Evolutionary conservation across 2,888 invertebrate genomes (phyloP).

Genomic region (Holacanthella duospinosa): DNA sequence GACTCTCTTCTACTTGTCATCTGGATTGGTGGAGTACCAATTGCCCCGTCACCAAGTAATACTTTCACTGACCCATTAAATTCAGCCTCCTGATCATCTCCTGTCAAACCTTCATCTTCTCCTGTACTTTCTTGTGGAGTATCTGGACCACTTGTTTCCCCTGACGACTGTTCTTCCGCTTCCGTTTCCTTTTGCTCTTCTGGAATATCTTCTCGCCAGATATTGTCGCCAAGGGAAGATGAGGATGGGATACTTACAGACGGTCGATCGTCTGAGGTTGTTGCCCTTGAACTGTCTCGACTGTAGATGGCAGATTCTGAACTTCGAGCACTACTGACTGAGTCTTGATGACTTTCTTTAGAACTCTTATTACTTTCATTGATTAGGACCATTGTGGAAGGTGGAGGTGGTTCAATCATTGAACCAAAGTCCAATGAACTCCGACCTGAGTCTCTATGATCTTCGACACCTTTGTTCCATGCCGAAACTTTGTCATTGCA

Average conservation of each 20-base stretch:
- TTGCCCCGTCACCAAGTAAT: slow-evolving; percentile 34
- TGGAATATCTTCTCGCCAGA: slow-evolving; percentile 22
- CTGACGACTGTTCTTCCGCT: slow-evolving; percentile 50
- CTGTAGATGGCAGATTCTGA: slow-evolving; percentile 38
- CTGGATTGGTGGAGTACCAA: slow-evolving; percentile 12
- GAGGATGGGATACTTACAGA: slow-evolving; percentile 34
- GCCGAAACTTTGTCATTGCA: slow-evolving; percentile 11
- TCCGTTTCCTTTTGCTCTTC: slow-evolving; percentile 20
- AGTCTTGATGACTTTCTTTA: slow-evolving; percentile 32
- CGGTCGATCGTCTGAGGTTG: slow-evolving; percentile 30
- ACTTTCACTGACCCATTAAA: slow-evolving; percentile 16
- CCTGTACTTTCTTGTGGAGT: slow-evolving; percentile 43
- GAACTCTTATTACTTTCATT: neutral
- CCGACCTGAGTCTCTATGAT: slow-evolving; percentile 9
- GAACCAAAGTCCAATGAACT: slow-evolving; percentile 33
- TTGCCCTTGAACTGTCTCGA: slow-evolving; percentile 29
- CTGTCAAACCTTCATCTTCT: slow-evolving; percentile 22
- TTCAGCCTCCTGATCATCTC: slow-evolving; percentile 37
- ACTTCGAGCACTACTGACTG: slow-evolving; percentile 29
- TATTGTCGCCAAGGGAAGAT: slow-evolving; percentile 31
- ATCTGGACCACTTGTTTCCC: slow-evolving; percentile 71
- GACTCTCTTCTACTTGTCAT: slow-evolving; percentile 39
- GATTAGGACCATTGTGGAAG: slow-evolving; percentile 18
- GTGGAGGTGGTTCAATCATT: slow-evolving; percentile 37
- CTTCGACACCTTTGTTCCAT: neutral